phyloP scores from a whole-genome alignment of 2,888 invertebrate genomes.

The Drosophila pseudotakahashii region DNA sequence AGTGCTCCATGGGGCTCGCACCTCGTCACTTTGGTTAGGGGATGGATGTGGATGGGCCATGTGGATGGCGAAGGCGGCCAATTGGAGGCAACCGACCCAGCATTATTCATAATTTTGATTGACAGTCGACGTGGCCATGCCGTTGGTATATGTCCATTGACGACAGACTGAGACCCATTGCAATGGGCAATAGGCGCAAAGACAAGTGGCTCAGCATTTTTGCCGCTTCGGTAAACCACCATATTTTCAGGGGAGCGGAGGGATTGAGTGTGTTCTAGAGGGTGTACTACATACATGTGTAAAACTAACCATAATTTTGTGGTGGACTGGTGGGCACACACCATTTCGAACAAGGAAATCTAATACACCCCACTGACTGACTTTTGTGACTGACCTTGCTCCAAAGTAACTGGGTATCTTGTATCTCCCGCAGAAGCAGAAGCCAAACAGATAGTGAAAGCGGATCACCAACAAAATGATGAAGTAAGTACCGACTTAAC shows the following conservation, averaged over 20 bases:
- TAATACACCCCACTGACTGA: constrained; percentile 57
- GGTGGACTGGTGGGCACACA: not conserved
- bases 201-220: constrained; percentile 65
- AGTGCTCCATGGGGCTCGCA: constrained; percentile 54
- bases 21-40: constrained; percentile 42
- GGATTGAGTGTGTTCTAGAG: not conserved
- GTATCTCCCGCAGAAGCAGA: constrained; percentile 46
- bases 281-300: not conserved
- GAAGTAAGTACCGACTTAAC: constrained; percentile 56
- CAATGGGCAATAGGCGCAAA: constrained; percentile 28
- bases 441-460: constrained; percentile 28
- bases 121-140: constrained; percentile 54
- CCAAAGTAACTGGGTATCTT: constrained; percentile 32
- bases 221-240: constrained; percentile 63
- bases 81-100: constrained; percentile 52
- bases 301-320: not conserved
- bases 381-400: constrained; percentile 61
- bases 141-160: constrained; percentile 13
- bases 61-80: constrained; percentile 35
- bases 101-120: constrained; percentile 78
- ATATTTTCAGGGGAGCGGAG: not conserved
- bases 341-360: constrained; percentile 39
- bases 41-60: constrained; percentile 10
- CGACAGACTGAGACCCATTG: constrained; percentile 26
- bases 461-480: constrained; percentile 34